Base-by-base conservation (phyloP, 2,888 invertebrate species). In the Tachina lurida region DNA sequence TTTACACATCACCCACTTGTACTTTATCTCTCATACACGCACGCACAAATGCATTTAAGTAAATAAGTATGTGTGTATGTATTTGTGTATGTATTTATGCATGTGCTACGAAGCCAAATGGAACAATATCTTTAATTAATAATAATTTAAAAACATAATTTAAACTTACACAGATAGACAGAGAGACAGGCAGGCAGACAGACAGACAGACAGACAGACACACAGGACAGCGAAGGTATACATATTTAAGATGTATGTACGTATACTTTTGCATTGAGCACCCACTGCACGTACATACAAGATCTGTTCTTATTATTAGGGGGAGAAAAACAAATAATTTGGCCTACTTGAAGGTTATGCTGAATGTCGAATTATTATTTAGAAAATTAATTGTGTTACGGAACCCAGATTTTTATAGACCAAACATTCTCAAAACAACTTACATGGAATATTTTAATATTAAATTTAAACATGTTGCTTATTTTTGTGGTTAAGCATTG, bases 51-150 rank as follows among this genome's bases (percentile, higher is more conserved):
- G 10, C 43, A 54, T 54, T 54, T 54, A 52, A 56, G 17, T 65
- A 8, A 17, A 31, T 56, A 13, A 31, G 15, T 43, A 19, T 13
- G 0, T 54, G 10, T 54, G 3, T 56, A 13, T 45, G 15, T 43
- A 19, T 13, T 4, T 54, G 10, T 54, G 3, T 47, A 22, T 15
- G 15, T 17, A 15, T 22, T 45, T 22, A 22, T 22, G 22, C 22
- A 52, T n/a, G n/a, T n/a, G n/a, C n/a, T n/a, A n/a, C 41, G 31
- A 31, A 31, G 31, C 31, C 31, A 73, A 73, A 77, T 60, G 65
- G 58, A 65, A 83, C 71, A 83, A 83, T 77, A 73, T 83, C 58
- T 77, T 65, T 71, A 83, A 83, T 83, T 77, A 77, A 83, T 77
- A 83, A 77, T 77, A 71, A 77, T 73, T 83, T 71, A 73, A 71